Conservation (phyloP, 1,140 invertebrate genomes). For the Planococcus citri region DNA sequence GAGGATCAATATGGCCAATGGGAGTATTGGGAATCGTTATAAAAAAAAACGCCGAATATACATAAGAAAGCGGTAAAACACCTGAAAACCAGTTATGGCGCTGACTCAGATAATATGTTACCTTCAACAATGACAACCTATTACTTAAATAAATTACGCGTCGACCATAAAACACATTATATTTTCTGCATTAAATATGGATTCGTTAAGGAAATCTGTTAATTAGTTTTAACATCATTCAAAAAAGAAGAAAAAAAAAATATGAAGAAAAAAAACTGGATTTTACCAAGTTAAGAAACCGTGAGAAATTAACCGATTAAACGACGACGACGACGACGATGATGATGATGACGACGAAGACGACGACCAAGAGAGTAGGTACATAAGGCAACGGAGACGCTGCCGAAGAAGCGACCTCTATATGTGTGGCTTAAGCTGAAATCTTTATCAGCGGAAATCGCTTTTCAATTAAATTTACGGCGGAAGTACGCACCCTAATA, state of each 20-base stretch:
- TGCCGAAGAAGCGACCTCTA: not conserved
- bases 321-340: not conserved
- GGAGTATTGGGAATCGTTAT: no score
- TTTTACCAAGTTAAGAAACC: constrained; percentile 3
- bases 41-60: no score
- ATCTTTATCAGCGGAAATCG: constrained; percentile 17
- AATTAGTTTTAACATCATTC: constrained; percentile 19
- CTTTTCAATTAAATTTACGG: not conserved
- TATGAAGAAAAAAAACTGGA: constrained; percentile 3
- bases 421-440: not conserved
- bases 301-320: constrained; percentile 15
- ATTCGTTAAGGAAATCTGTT: constrained; percentile 17
- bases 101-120: constrained; percentile 16
- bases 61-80: not conserved
- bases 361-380: no score
- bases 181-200: constrained; percentile 14
- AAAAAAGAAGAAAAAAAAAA: not conserved
- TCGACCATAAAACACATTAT: constrained; percentile 17
- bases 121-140: constrained; percentile 12
- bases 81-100: constrained; percentile 13
- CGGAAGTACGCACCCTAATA: constrained; percentile 1
- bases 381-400: no score
- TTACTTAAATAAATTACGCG: constrained; percentile 20
- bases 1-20: not conserved
- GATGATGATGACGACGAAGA: no score